Evolutionary conservation across 2,797 vertebrate genomes (phyloP).

Genomic region (Galago senegalensis): DNA sequence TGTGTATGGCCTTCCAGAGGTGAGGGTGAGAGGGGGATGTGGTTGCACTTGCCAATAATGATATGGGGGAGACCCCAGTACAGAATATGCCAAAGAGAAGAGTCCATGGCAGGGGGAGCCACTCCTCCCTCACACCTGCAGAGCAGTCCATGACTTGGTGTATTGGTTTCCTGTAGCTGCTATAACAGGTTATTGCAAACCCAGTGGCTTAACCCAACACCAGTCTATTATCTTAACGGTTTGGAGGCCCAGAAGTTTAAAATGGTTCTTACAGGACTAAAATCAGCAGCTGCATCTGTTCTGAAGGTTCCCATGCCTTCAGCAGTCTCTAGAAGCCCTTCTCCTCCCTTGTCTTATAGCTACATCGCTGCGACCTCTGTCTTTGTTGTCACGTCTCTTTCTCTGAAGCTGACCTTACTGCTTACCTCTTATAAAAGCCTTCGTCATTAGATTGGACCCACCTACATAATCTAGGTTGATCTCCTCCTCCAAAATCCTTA

Average conservation of each 20-base stretch:
- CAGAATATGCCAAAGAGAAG: neutral
- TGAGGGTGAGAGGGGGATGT: neutral
- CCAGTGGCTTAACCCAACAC: neutral
- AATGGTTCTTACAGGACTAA: neutral
- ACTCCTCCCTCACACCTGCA: neutral
- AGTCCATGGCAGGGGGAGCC: fast-evolving
- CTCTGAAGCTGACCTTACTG: neutral
- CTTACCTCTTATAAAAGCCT: neutral
- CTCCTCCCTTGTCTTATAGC: neutral
- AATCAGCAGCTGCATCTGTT: neutral
- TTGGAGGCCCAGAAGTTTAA: neutral
- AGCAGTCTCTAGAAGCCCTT: neutral
- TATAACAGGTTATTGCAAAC: neutral
- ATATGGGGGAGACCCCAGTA: neutral
- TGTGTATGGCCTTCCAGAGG: neutral
- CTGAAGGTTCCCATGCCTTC: neutral
- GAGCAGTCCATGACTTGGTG: neutral
- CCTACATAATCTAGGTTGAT: neutral
- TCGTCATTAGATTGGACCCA: neutral
- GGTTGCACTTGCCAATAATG: neutral
- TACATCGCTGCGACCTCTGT: neutral
- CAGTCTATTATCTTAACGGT: neutral
- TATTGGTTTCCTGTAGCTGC: neutral
- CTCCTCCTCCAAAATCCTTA: neutral
- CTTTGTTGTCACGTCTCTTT: neutral